These are phyloP conservation scores for Coenonympha glycerion DNA, from an alignment of 2,888 invertebrate genomes.

Conservation along the genomic window DNA sequence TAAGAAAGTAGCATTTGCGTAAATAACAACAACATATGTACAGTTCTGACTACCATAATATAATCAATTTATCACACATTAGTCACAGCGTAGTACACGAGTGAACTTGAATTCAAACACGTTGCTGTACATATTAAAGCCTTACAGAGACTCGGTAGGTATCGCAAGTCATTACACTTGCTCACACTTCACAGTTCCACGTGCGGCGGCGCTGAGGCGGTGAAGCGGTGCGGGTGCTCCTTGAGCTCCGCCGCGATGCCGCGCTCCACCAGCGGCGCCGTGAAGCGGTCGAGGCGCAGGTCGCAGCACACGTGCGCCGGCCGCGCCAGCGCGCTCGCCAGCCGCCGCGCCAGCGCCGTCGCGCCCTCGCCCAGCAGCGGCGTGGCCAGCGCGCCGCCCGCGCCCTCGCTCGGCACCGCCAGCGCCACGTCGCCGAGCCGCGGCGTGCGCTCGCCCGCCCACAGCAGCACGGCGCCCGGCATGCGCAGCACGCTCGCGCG, in stretches of 20 bases:
- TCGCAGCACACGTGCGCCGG: constrained; percentile 47
- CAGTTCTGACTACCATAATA: no score
- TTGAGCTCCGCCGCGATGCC: constrained; percentile 47
- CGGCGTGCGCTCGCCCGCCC: constrained; percentile 42
- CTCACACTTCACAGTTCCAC: no score
- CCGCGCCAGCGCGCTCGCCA: constrained; percentile 35
- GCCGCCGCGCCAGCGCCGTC: constrained; percentile 43
- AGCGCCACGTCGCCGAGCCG: constrained; percentile 38
- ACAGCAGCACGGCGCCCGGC: constrained; percentile 49
- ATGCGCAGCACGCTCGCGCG: constrained; percentile 44
- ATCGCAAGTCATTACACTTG: no score
- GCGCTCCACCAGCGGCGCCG: constrained; percentile 43
- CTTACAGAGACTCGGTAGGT: no score
- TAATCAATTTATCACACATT: no score
- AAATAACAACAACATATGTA: no score
- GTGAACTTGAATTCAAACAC: no score
- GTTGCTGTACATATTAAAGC: no score
- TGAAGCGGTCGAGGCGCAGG: constrained; percentile 42
- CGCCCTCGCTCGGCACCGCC: constrained; percentile 41
- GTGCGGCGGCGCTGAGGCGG: no score
- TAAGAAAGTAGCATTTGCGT: no score
- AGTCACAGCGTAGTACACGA: no score
- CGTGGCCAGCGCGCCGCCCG: constrained; percentile 26
- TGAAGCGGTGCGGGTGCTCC: constrained; percentile 40
- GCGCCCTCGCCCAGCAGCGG: constrained; percentile 28